Evolutionary conservation across 1,140 invertebrate genomes (phyloP).

Genomic region (roundworm (Caenorhabditis elegans)): WBcel235 BX284604.4:5184001-5184500

Average conservation of each 20-base stretch:
- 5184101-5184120: not conserved
- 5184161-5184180: constrained; percentile 55
- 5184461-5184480: constrained; percentile 57
- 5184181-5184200: constrained; percentile 53
- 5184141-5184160: constrained; percentile 61
- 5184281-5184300: constrained; percentile 56
- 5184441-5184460: constrained; percentile 62
- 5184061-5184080: too few species aligned
- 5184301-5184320: constrained; percentile 58
- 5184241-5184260: too few species aligned
- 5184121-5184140: constrained; percentile 48
- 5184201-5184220: constrained; percentile 63
- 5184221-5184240: not conserved
- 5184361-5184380: not conserved
- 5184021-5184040: not conserved
- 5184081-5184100: too few species aligned
- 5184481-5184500: constrained; percentile 60
- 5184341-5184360: constrained; percentile 49
- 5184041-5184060: not conserved
- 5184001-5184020: not conserved
- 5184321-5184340: constrained; percentile 61
- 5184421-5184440: constrained; percentile 61
- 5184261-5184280: constrained; percentile 30
- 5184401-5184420: constrained; percentile 62
- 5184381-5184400: constrained; percentile 54